A percentile compares a stretch with the other conserved stretches of the same genome.
phyloP scores from a whole-genome alignment of 2,797 vertebrate genomes.

The Sebastolobus alascanus region DNA sequence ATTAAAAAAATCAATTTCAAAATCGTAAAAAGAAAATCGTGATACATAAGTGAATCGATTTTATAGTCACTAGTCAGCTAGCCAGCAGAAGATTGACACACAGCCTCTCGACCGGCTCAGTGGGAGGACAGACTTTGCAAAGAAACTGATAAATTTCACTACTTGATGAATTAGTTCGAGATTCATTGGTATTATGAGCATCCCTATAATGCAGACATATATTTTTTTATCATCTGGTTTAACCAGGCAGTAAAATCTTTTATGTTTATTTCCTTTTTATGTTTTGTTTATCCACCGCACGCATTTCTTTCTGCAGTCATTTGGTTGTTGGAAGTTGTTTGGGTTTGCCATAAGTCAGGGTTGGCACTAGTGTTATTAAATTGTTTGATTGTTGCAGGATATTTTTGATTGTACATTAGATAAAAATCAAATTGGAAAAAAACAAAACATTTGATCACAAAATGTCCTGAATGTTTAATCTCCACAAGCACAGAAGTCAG shows the following conservation, averaged over 20 bases:
- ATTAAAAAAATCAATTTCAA: too few relatives aligned
- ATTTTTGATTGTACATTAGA: not conserved
- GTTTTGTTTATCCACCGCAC: not conserved
- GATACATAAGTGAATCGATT: too few relatives aligned
- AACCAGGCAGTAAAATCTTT: not conserved
- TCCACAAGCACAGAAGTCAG: not conserved
- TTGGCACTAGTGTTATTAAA: not conserved
- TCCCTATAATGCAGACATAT: not conserved
- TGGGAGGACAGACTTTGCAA: too few relatives aligned
- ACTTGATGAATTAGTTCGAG: not conserved
- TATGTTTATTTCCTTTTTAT: not conserved
- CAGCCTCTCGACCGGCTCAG: too few relatives aligned
- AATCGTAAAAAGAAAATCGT: too few relatives aligned
- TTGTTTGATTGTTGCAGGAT: not conserved
- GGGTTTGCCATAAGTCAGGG: not conserved
- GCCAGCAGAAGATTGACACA: too few relatives aligned
- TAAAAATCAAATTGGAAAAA: not conserved
- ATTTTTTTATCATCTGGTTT: not conserved
- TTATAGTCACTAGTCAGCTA: too few relatives aligned
- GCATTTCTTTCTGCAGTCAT: not conserved
- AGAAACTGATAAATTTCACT: too few relatives aligned
- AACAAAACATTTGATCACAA: slow-evolving; percentile 13
- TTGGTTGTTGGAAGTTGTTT: not conserved
- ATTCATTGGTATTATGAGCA: not conserved
- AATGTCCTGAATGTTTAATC: slow-evolving; percentile 16